Conservation (phyloP, 2,113 vertebrate genomes). For the Corvus moneduloides region DNA sequence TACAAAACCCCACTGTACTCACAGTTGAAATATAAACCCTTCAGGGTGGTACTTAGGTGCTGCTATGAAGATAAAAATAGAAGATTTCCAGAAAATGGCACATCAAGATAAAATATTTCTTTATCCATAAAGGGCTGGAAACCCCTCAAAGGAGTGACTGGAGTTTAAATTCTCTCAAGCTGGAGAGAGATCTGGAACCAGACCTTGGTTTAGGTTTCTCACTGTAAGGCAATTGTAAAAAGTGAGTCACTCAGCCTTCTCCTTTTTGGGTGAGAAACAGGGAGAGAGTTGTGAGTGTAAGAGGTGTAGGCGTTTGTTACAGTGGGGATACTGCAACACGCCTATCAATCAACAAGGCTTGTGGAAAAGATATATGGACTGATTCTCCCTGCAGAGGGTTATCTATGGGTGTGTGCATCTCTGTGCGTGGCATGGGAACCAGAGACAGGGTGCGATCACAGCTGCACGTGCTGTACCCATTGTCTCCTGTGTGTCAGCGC, state of each 20-base stretch:
- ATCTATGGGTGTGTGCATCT: background rate
- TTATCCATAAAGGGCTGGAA: background rate
- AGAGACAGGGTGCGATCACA: background rate
- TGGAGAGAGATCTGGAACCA: background rate
- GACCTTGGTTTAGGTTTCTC: background rate
- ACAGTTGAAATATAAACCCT: background rate
- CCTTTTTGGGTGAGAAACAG: background rate
- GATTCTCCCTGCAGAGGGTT: background rate
- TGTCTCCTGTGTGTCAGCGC: fast-evolving
- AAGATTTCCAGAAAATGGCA: background rate
- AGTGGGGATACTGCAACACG: too few relatives aligned
- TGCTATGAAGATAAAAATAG: background rate
- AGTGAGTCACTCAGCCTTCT: background rate
- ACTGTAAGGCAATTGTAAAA: background rate
- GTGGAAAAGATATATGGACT: too few relatives aligned
- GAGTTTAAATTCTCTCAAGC: background rate
- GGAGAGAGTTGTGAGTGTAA: background rate
- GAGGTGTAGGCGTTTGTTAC: background rate
- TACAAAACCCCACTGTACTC: background rate
- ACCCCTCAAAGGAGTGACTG: background rate
- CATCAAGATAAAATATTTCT: background rate
- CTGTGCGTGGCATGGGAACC: background rate
- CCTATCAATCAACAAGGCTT: too few relatives aligned
- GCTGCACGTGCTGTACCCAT: fast-evolving
- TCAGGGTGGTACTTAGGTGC: background rate